Evolutionary conservation across 2,888 invertebrate genomes (phyloP), one percentile per base, ranked within the genome.

Genomic region (Eupithecia inturbata): DNA sequence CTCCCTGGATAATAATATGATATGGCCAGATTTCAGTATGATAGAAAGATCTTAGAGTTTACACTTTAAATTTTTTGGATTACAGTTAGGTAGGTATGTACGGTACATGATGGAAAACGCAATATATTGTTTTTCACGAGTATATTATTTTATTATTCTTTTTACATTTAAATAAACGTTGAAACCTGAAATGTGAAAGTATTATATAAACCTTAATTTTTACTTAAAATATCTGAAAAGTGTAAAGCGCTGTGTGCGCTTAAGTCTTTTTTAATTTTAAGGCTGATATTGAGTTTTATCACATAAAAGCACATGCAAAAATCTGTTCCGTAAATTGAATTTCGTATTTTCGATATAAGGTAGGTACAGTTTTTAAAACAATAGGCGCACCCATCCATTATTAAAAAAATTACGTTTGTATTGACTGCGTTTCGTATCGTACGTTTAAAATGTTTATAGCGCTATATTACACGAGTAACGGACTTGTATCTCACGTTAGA

Each of bases 381-480:
- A 60, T 45, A 26, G 16, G 3, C n/a, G n/a, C n/a, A 62, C 69
- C 63, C 49, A 82, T 84, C 84, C 82, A 76, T 53, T 45, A 16
- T 22, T 26, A 12, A 6, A 19, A 7, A 77, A 49, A 81, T 79
- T 22, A 60, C 19, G 72, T 62, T 19, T 28, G 31, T 79, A 83
- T 82, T 76, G 82, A 81, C 77, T 79, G 80, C 80, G 80, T 77
- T 79, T 81, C 80, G 80, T 81, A 81, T 81, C 83, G 80, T 82
- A 81, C 80, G 81, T 84, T 82, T 82, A 82, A 81, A 82, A 81
- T 84, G 81, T 85, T 85, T 84, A 85, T 80, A 82, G 77, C 79
- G 71, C 67, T 84, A 80, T 79, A 82, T 82, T 82, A 78, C 77
- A 78, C 75, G 79, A 82, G 78, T 81, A 78, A 80, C 78, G 81